Percentiles rank a stretch among this genome's conserved stretches.
Evolutionary conservation across 2,888 invertebrate species (phyloP).

Genomic region (Tenthredo scrophulariae): DNA sequence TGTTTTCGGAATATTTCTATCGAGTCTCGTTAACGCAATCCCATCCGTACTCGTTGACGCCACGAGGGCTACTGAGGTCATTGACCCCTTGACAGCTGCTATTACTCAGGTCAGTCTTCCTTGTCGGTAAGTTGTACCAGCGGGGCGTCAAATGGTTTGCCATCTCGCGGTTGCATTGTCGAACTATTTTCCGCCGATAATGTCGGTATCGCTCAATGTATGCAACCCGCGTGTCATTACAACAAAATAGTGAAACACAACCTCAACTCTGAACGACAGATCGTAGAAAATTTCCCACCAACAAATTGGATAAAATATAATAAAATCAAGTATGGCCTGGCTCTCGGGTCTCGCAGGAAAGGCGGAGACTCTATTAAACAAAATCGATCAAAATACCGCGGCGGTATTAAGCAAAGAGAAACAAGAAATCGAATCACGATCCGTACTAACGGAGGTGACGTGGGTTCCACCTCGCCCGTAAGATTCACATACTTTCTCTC

Average conservation of each 20-base stretch:
- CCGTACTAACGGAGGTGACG: constrained; percentile 70
- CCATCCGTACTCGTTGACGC: no score
- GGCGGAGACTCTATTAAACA: constrained; percentile 87
- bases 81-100: no score
- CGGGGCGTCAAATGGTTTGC: no score
- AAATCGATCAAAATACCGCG: constrained; percentile 87
- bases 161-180: no score
- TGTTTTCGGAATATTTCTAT: no score
- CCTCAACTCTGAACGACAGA: background rate
- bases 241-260: background rate
- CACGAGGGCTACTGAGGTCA: no score
- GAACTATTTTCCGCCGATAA: no score
- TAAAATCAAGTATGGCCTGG: constrained; percentile 83
- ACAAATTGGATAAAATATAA: background rate
- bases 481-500: background rate
- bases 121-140: no score
- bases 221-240: no score
- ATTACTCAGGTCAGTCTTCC: no score
- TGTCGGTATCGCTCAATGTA: no score
- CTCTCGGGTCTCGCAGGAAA: constrained; percentile 85
- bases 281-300: background rate
- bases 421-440: constrained; percentile 64
- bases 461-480: constrained; percentile 64
- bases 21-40: no score
- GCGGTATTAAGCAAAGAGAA: constrained; percentile 80